phyloP scores from a whole-genome alignment of 2,113 vertebrate genomes.

The Lipotes vexillifer region DNA sequence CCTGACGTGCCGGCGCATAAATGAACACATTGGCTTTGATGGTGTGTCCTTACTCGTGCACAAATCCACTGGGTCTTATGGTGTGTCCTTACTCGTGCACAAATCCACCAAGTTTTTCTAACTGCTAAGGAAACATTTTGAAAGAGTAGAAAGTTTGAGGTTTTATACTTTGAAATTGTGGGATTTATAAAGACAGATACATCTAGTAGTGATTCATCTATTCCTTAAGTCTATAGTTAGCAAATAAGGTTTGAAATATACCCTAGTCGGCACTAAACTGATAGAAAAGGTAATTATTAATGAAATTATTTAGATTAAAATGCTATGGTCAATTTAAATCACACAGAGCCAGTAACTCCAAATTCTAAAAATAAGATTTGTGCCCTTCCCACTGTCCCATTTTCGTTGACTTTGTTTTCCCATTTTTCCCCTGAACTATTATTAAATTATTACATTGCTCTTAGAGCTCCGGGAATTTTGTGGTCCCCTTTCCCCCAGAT shows the following conservation, averaged over 20 bases:
- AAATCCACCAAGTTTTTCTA: neutral
- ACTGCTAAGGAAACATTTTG: neutral
- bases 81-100: neutral
- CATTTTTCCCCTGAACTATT: neutral
- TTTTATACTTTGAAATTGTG: neutral
- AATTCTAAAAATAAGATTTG: neutral
- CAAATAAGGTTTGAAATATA: neutral
- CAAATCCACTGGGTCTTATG: neutral
- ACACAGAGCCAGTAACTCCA: neutral
- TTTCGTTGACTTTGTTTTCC: neutral
- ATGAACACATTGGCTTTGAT: neutral
- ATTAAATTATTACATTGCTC: neutral
- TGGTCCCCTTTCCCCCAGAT: neutral
- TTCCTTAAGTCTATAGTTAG: neutral
- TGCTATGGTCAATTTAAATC: neutral
- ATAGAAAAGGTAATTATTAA: neutral
- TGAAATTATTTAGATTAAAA: neutral
- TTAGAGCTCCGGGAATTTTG: neutral
- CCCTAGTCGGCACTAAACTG: neutral
- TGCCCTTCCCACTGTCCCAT: neutral
- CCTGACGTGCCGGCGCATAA: neutral
- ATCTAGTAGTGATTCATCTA: neutral
- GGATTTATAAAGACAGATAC: neutral
- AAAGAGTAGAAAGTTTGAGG: neutral
- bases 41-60: neutral